Conservation (phyloP, 2,113 vertebrate species). For the Phalacrocorax aristotelis region DNA sequence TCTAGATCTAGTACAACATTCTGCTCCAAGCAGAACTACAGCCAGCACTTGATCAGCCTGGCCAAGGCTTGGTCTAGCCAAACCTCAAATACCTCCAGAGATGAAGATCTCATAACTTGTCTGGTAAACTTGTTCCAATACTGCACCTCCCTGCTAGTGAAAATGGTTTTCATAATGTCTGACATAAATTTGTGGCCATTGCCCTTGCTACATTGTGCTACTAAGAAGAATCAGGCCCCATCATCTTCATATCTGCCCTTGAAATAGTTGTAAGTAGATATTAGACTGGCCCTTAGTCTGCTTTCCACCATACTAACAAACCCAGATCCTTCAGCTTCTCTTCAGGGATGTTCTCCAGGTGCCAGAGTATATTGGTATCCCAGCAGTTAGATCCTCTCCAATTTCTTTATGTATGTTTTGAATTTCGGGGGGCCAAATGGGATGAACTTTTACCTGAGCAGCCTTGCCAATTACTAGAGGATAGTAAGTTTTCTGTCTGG, state of each 20-base stretch:
- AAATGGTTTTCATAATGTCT: not conserved
- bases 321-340: not conserved
- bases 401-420: not conserved
- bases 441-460: not conserved
- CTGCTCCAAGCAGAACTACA: not conserved
- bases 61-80: not conserved
- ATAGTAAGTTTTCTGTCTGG: not conserved
- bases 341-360: not conserved
- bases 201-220: not conserved
- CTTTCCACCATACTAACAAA: not conserved
- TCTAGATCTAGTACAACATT: not conserved
- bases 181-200: not conserved
- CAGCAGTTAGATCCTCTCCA: not conserved
- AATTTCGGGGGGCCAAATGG: not conserved
- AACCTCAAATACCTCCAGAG: not conserved
- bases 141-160: not conserved
- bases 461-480: not conserved
- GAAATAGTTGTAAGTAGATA: not conserved
- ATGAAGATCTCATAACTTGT: not conserved
- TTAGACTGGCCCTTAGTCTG: not conserved
- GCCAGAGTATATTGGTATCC: not conserved
- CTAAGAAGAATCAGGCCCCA: not conserved
- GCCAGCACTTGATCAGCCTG: not conserved
- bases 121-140: not conserved
- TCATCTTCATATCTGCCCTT: not conserved